These are phyloP conservation scores for Drosophila melanica DNA, from an alignment of 1,140 invertebrate genomes.

Conservation along the genomic window DNA sequence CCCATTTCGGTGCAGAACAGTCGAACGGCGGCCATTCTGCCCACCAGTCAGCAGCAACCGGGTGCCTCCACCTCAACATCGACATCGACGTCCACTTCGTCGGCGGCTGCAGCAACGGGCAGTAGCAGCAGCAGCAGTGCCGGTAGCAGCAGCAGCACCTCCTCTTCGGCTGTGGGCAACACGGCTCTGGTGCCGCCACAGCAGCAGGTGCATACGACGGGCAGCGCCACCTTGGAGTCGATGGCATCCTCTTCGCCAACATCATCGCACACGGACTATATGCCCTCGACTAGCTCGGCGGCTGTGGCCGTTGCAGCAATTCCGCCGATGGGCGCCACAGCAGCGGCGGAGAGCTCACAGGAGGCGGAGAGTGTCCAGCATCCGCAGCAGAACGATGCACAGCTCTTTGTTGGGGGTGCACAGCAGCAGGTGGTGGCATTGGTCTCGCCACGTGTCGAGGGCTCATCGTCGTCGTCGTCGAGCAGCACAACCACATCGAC, in stretches of 20 bases:
- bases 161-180: conserved; percentile 75
- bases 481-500: conserved; percentile 57
- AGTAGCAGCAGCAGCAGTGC: conserved; percentile 50
- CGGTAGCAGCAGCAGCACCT: conserved; percentile 2
- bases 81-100: conserved; percentile 64
- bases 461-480: conserved; percentile 57
- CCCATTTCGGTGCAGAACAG: conserved; percentile 92
- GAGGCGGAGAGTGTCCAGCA: conserved; percentile 83
- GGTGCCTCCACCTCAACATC: conserved; percentile 57
- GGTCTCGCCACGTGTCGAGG: conserved; percentile 89
- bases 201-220: conserved; percentile 86
- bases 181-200: conserved; percentile 87
- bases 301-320: conserved; percentile 84
- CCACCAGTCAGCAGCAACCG: conserved; percentile 86
- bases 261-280: conserved; percentile 88
- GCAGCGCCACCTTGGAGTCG: conserved; percentile 85
- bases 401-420: conserved; percentile 84
- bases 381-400: conserved; percentile 74
- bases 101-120: conserved; percentile 48
- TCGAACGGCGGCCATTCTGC: conserved; percentile 91
- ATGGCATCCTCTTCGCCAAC: conserved; percentile 86
- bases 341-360: conserved; percentile 80
- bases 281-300: conserved; percentile 88
- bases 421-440: conserved; percentile 89
- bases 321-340: conserved; percentile 84